These are phyloP conservation scores for Ophioninae sp. DNA, from an alignment of 2,888 invertebrate genomes.

Conservation along the genomic window DNA sequence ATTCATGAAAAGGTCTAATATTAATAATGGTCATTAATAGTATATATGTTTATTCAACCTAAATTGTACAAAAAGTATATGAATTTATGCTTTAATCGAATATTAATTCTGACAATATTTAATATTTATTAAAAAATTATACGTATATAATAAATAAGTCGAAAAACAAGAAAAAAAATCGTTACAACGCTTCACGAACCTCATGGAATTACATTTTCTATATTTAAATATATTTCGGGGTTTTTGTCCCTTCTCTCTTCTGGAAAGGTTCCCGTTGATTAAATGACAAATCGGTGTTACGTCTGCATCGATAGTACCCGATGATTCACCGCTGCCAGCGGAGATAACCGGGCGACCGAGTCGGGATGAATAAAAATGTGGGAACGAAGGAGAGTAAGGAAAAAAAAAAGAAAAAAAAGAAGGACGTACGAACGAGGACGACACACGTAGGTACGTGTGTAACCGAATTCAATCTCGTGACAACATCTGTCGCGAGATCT, in stretches of 20 bases:
- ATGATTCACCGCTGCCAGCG: not conserved
- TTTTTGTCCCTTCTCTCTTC: not conserved
- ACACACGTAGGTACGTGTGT: constrained; percentile 39
- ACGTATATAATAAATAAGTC: not conserved
- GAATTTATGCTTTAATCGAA: no score
- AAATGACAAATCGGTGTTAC: not conserved
- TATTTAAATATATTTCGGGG: not conserved
- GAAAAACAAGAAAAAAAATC: not conserved
- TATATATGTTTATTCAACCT: no score
- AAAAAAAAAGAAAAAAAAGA: constrained; percentile 1
- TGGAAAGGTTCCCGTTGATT: not conserved
- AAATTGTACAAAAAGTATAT: no score
- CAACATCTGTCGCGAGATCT: constrained; percentile 59
- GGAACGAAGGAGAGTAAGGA: not conserved
- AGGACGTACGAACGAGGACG: constrained; percentile 10
- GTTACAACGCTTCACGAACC: not conserved
- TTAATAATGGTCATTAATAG: no score
- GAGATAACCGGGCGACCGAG: not conserved
- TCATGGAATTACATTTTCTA: not conserved
- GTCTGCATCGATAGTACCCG: not conserved
- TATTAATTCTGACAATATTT: no score
- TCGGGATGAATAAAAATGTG: constrained; percentile 39
- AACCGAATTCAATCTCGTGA: constrained; percentile 58
- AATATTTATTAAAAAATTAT: not conserved
- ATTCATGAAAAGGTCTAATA: no score